Conservation (phyloP, 2,113 vertebrate genomes). For the Chionis minor region DNA sequence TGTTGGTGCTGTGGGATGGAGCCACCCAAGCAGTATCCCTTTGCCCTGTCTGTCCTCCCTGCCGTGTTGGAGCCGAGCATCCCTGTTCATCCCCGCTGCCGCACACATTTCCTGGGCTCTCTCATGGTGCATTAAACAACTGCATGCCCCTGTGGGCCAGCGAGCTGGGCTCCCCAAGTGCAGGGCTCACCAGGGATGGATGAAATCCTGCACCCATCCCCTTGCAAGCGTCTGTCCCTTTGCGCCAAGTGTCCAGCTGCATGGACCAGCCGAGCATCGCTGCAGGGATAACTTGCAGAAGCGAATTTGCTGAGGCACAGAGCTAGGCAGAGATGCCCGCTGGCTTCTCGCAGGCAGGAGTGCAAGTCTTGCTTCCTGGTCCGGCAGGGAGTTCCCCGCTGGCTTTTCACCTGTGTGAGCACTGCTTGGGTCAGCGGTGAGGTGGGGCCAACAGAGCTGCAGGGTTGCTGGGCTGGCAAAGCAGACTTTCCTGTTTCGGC, state of each 20-base stretch:
- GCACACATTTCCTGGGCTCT: accelerated
- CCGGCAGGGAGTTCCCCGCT: conserved; percentile 29
- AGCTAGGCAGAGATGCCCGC: neutral
- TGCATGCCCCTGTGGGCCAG: accelerated
- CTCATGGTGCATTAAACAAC: neutral
- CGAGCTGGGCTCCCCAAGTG: neutral
- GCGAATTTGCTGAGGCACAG: accelerated
- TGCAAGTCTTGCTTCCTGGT: conserved; percentile 30
- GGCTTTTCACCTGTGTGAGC: neutral
- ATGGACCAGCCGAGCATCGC: accelerated
- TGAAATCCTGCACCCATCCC: neutral
- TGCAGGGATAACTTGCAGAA: neutral
- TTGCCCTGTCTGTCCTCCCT: neutral
- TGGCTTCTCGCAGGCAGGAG: neutral
- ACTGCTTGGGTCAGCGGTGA: neutral
- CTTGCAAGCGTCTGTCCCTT: neutral
- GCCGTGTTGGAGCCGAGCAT: accelerated
- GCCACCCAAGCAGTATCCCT: neutral
- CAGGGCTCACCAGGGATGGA: neutral
- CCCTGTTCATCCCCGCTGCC: neutral
- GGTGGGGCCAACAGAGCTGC: neutral
- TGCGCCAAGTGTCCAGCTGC: neutral
- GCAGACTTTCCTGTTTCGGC: conserved; percentile 49
- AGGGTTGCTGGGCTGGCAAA: conserved; percentile 43
- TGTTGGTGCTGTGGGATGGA: accelerated